Conservation (phyloP, 2,888 invertebrate genomes). For the Protodeltote pygarga region DNA sequence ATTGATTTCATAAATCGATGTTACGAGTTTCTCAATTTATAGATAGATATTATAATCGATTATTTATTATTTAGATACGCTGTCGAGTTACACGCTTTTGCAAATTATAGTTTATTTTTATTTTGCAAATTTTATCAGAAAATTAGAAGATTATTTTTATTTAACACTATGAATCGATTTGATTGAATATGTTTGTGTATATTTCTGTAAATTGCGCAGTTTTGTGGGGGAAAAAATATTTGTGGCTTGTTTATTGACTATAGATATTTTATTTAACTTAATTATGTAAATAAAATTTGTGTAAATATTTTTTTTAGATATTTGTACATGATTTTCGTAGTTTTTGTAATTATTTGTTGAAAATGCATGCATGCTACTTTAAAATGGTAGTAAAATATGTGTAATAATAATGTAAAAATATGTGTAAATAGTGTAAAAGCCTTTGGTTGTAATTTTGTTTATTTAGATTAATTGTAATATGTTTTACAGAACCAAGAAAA, state of each 20-base stretch:
- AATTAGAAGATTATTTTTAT: too few species aligned
- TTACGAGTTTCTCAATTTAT: conserved; percentile 3
- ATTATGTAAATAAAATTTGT: too few species aligned
- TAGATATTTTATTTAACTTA: too few species aligned
- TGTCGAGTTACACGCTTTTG: conserved; percentile 1
- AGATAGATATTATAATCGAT: conserved; percentile 12
- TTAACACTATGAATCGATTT: too few species aligned
- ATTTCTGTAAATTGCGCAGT: neutral
- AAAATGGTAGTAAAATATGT: conserved; percentile 11
- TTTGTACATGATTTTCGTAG: conserved; percentile 14
- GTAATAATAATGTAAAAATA: conserved; percentile 16
- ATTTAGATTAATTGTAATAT: conserved; percentile 45
- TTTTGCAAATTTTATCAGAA: neutral
- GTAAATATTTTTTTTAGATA: conserved; percentile 9
- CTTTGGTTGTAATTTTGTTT: conserved; percentile 15
- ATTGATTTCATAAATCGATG: too few species aligned
- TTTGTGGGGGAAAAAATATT: too few species aligned
- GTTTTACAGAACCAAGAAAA: conserved; percentile 69
- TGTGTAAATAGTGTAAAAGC: conserved; percentile 8
- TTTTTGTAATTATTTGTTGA: neutral
- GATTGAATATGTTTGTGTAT: too few species aligned
- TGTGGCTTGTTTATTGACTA: too few species aligned
- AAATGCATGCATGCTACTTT: conserved; percentile 20
- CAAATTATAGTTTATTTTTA: neutral
- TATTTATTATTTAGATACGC: neutral